A percentile compares a stretch with the other conserved stretches of the same genome.
Evolutionary conservation across 1,140 invertebrate genomes (phyloP).

Genomic region (Gonioctena quinquepunctata): DNA sequence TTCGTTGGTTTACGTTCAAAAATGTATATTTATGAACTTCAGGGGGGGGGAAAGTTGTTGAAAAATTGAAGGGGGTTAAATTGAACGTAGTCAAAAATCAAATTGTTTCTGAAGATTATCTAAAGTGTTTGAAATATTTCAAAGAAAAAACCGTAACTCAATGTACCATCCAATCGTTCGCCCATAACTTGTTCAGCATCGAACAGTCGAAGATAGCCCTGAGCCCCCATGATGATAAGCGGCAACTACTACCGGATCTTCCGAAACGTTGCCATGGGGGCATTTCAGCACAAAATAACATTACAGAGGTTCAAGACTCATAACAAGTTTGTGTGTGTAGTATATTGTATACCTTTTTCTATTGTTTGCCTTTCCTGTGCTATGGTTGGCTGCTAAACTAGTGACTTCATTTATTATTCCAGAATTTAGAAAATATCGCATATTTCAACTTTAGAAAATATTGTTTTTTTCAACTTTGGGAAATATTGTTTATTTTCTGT

Average conservation of each 20-base stretch:
- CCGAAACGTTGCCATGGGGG: conserved; percentile 28
- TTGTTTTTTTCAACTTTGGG: no score
- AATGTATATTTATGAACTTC: conserved; percentile 47
- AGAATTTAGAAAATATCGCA: no score
- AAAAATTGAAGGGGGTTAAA: conserved; percentile 31
- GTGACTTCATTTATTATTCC: no score
- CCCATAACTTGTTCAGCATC: conserved; percentile 34
- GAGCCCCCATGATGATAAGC: conserved; percentile 21
- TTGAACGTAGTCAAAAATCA: conserved; percentile 26
- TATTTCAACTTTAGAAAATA: no score
- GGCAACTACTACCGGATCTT: conserved; percentile 1
- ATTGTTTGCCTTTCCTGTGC: no score
- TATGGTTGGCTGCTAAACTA: no score
- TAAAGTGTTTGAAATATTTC: conserved; percentile 28
- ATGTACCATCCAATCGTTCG: no score
- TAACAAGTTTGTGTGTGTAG: no score
- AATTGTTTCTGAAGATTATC: conserved; percentile 39
- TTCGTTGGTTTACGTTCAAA: conserved; percentile 52
- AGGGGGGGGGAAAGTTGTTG: conserved; percentile 34
- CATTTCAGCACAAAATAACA: no score
- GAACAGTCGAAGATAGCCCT: conserved; percentile 39
- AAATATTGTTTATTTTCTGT: no score
- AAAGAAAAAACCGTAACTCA: not conserved
- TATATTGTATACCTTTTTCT: no score
- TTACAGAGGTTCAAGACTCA: no score